These are phyloP conservation scores for Mastomys coucha DNA, from an alignment of 2,113 vertebrate species.

Conservation along the genomic window DNA sequence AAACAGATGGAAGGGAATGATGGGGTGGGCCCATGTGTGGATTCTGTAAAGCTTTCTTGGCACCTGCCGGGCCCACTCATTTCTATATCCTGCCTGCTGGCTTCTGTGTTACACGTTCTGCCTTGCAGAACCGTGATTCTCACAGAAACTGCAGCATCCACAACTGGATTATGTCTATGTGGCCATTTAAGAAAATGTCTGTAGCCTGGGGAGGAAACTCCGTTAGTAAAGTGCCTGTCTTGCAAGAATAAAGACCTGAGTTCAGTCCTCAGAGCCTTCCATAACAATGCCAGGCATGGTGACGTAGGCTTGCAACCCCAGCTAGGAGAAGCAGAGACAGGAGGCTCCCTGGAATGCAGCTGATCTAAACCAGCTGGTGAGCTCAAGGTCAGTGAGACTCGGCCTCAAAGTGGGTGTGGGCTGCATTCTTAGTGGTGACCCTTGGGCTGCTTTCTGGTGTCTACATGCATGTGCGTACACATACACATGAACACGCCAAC, in stretches of 20 bases:
- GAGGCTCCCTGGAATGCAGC: background rate
- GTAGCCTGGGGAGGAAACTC: background rate
- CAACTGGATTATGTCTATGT: accelerated
- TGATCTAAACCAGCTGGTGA: background rate
- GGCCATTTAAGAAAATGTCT: background rate
- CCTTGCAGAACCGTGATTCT: too few relatives aligned
- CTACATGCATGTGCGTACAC: background rate
- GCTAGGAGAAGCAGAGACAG: background rate
- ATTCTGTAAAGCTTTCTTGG: background rate
- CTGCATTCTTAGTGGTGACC: background rate
- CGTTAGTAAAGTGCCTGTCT: too few relatives aligned
- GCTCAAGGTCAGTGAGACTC: background rate
- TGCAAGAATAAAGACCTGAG: background rate
- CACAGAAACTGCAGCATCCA: background rate
- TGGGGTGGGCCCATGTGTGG: background rate
- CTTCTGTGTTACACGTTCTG: too few relatives aligned
- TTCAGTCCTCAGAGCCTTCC: background rate
- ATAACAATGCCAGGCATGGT: background rate
- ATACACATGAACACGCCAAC: background rate
- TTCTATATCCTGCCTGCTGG: background rate
- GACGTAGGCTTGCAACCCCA: background rate
- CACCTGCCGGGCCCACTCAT: accelerated
- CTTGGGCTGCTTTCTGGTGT: background rate
- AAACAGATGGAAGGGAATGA: background rate
- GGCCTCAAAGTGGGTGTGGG: too few relatives aligned